Percentiles rank a stretch among this genome's conserved stretches.
phyloP scores from a whole-genome alignment of 2,888 invertebrate genomes.

The Prosapia bicincta region DNA sequence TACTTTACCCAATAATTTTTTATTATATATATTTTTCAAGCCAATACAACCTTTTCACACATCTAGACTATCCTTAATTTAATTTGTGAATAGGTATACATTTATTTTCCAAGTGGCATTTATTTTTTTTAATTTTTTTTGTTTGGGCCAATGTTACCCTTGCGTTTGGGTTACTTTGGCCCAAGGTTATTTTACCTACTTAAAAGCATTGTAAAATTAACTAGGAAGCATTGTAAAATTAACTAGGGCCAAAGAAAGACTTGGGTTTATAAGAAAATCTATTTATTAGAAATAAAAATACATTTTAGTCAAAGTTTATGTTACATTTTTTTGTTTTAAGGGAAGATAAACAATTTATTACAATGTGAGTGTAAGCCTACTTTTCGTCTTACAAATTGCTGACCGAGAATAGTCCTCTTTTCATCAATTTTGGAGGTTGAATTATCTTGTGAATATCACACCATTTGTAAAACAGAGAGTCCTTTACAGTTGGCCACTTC shows the following conservation, averaged over 20 bases:
- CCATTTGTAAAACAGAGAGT: background rate
- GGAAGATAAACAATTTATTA: too few species aligned
- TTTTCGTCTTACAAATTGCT: too few species aligned
- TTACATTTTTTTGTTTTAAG: background rate
- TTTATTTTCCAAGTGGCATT: too few species aligned
- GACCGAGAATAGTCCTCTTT: background rate
- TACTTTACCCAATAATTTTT: too few species aligned
- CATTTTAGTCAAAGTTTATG: background rate
- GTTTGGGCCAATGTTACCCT: constrained; percentile 18
- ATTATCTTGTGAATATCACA: background rate
- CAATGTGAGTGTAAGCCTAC: background rate
- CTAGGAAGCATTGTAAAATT: background rate
- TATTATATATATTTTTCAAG: too few species aligned
- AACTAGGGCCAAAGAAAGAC: constrained; percentile 4
- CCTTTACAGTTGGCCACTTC: background rate
- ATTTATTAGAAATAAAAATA: too few species aligned
- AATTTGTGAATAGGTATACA: too few species aligned
- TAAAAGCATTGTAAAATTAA: background rate
- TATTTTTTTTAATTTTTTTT: constrained; percentile 4
- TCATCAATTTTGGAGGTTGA: background rate
- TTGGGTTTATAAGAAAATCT: constrained; percentile 6
- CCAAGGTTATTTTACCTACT: constrained; percentile 3
- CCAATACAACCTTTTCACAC: too few species aligned
- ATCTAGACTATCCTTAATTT: too few species aligned
- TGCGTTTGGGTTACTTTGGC: constrained; percentile 18